A percentile compares a stretch with the other conserved stretches of the same genome.
These are phyloP conservation scores for Lycia hirtaria DNA, from an alignment of 2,888 invertebrate genomes.

Conservation along the genomic window DNA sequence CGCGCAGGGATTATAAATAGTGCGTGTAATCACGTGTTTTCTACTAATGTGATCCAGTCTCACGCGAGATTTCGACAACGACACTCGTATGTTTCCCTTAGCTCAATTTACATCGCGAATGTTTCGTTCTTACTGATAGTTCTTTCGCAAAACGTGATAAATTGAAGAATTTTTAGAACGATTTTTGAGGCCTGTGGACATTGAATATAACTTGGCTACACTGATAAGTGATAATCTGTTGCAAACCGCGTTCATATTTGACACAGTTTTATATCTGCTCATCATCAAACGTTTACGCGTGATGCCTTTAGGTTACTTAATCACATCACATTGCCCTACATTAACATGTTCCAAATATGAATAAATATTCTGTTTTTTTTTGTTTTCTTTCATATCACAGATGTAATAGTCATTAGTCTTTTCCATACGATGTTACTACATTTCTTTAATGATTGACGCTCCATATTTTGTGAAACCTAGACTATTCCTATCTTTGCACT, in stretches of 20 bases:
- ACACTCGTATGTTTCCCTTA: conserved; percentile 29
- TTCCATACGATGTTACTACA: not conserved
- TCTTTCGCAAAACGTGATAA: not conserved
- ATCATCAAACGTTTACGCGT: too few relatives aligned
- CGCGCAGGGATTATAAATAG: conserved; percentile 72
- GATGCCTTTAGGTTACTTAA: not conserved
- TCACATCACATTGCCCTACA: not conserved
- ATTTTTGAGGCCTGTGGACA: not conserved
- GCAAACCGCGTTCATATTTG: too few relatives aligned
- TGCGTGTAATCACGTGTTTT: conserved; percentile 61
- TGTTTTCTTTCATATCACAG: not conserved
- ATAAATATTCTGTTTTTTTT: not conserved
- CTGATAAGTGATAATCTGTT: too few relatives aligned
- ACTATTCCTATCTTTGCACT: too few relatives aligned
- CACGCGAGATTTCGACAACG: conserved; percentile 39
- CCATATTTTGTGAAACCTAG: too few relatives aligned
- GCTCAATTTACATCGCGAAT: too few relatives aligned
- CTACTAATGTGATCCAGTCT: conserved; percentile 36
- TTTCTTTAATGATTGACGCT: too few relatives aligned
- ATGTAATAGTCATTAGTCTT: not conserved
- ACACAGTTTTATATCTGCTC: too few relatives aligned
- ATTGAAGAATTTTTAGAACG: not conserved
- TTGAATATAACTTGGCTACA: too few relatives aligned
- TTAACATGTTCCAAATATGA: not conserved
- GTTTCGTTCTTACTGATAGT: not conserved